Conservation (phyloP, 2,888 invertebrate species). For the Eupithecia exiguata region DNA sequence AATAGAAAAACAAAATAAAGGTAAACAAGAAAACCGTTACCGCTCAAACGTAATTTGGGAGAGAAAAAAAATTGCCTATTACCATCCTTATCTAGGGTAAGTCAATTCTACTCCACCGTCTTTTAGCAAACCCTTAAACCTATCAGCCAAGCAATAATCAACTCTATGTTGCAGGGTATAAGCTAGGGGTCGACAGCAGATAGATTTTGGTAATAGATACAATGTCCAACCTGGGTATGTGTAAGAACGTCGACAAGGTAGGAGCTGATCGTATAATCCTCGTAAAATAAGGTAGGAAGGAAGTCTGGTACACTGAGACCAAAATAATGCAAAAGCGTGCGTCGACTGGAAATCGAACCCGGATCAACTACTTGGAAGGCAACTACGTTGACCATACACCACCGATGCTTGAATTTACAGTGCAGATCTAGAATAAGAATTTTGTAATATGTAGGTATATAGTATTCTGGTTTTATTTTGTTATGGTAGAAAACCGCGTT, state of each 20-base stretch:
- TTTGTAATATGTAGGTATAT: not conserved
- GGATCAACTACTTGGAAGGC: constrained; percentile 84
- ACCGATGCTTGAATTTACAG: constrained; percentile 64
- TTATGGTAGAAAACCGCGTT: too few relatives aligned
- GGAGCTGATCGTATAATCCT: constrained; percentile 81
- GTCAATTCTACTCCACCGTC: constrained; percentile 72
- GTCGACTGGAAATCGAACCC: constrained; percentile 84
- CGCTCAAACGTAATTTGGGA: constrained; percentile 72
- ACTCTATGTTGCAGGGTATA: constrained; percentile 44
- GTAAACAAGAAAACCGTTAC: constrained; percentile 77
- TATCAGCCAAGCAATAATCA: constrained; percentile 36
- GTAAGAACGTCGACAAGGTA: constrained; percentile 81
- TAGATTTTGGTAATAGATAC: constrained; percentile 53
- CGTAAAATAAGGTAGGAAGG: constrained; percentile 80
- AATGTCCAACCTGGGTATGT: constrained; percentile 78
- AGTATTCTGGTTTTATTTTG: too few relatives aligned
- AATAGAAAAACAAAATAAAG: constrained; percentile 70
- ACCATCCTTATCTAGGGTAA: constrained; percentile 81
- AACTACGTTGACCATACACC: constrained; percentile 85
- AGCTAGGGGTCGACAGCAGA: constrained; percentile 17
- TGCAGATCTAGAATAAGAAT: not conserved
- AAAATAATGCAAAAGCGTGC: constrained; percentile 54
- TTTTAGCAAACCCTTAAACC: not conserved
- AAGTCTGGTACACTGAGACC: constrained; percentile 59
- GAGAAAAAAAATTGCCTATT: constrained; percentile 75